These are phyloP conservation scores for Chrysomallon squamiferum DNA, from an alignment of 1,140 invertebrate genomes.

Conservation along the genomic window DNA sequence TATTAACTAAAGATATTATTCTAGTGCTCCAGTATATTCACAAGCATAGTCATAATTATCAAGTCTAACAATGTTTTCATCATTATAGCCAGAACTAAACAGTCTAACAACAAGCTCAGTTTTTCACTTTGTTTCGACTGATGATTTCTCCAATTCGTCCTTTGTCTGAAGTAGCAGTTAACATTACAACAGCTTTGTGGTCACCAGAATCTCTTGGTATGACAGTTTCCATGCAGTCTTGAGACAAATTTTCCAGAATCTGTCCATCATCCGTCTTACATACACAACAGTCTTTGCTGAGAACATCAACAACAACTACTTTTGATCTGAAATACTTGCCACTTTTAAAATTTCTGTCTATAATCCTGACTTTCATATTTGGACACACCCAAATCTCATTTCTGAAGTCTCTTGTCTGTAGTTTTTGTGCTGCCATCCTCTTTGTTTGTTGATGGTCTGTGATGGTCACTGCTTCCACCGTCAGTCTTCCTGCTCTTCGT, in stretches of 20 bases:
- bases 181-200: conserved; percentile 52
- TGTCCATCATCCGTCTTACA: conserved; percentile 62
- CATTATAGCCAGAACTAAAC: conserved; percentile 22
- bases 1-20: conserved; percentile 53
- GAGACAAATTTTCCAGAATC: conserved; percentile 56
- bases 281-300: conserved; percentile 50
- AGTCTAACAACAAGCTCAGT: conserved; percentile 57
- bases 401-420: conserved; percentile 13
- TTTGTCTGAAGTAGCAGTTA: conserved; percentile 21
- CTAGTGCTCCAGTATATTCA: conserved; percentile 61
- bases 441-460: neutral
- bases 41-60: conserved; percentile 63
- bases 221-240: conserved; percentile 62
- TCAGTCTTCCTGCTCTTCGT: neutral
- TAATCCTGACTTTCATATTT: conserved; percentile 59
- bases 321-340: conserved; percentile 63
- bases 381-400: conserved; percentile 54
- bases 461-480: neutral
- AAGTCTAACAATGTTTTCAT: conserved; percentile 52
- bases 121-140: conserved; percentile 52
- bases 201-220: conserved; percentile 56
- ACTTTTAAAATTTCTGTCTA: conserved; percentile 60
- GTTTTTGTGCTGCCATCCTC: conserved; percentile 7
- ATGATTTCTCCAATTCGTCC: conserved; percentile 60
- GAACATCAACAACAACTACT: conserved; percentile 61